Base-by-base conservation (phyloP, 2,113 vertebrate genomes). In the Phodopus roborovskii region DNA sequence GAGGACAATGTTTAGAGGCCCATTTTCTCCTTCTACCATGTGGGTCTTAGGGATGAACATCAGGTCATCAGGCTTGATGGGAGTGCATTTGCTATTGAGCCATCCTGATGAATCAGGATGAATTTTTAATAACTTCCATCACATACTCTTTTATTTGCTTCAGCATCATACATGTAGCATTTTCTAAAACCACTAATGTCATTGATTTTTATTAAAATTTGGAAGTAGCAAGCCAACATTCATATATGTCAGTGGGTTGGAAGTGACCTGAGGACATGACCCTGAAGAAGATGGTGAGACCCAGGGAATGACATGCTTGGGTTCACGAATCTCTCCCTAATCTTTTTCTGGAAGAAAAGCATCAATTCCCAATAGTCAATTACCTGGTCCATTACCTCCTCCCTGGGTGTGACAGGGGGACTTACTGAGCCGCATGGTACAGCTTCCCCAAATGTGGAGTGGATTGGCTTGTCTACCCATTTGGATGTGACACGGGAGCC, bases 131-230 rank as follows among this genome's bases (percentile, higher is more conserved):
- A 83, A n/a, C 53, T 91, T 84, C 16, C 24, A 89, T 83, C 85
- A 17, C 11, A 22, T 53, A 70, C 8, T 70, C 30, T 71, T 75
- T 6, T 68, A 42, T 62, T 94, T 94, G 71, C 42, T 92, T 81
- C 30, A 81, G 42, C 81, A 94, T 81, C 50, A 89, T 62, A 12
- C 58, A 58, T 12, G 15, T 88, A 81, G 68, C 12, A 20, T 39
- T 85, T 83, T 89, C 53, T 39, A 83, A 93, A 96, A 60, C 33
- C 17, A 95, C 33, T 42, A 22, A 94, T 91, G n/a, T 79, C 4
- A 28, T 56, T 70, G 88, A 3, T 68, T 75, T 94, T 94, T 93
- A 85, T 68, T 86, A 90, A 94, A 93, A 75, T 7, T 53, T 45
- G 62, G 28, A 74, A 82, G 30, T 58, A 70, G 15, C 10, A 0